These are phyloP conservation scores for Paraplagusia blochii DNA, from an alignment of 2,113 vertebrate genomes.

Conservation along the genomic window DNA sequence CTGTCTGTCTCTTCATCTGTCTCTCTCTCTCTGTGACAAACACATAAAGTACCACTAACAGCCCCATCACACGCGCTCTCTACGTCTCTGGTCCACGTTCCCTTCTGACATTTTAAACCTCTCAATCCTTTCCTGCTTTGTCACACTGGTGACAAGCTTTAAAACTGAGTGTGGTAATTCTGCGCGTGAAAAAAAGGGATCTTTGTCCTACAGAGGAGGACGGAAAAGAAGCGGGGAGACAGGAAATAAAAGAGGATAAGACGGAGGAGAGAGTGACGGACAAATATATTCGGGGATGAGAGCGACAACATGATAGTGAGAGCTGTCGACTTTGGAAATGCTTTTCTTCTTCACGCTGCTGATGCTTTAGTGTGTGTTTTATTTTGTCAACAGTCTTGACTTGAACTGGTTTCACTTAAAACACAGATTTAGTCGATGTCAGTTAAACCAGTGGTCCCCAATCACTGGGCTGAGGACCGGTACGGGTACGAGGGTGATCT, in stretches of 20 bases:
- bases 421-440: conserved; percentile 3
- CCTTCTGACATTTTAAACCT: conserved; percentile 55
- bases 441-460: too few relatives aligned
- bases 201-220: conserved; percentile 47
- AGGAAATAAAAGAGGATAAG: too few relatives aligned
- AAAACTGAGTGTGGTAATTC: conserved; percentile 45
- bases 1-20: conserved; percentile 2
- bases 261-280: conserved; percentile 46
- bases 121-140: conserved; percentile 52
- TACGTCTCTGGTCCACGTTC: conserved; percentile 22
- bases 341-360: conserved; percentile 36
- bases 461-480: too few relatives aligned
- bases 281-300: conserved; percentile 48
- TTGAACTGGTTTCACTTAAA: conserved; percentile 16
- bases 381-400: conserved; percentile 2
- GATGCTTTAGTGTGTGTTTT: conserved; percentile 24
- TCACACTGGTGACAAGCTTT: conserved; percentile 55
- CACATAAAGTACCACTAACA: conserved; percentile 35
- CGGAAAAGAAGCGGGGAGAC: neutral
- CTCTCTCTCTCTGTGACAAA: conserved; percentile 6
- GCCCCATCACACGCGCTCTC: conserved; percentile 15
- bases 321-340: conserved; percentile 46
- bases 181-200: conserved; percentile 47
- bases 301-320: conserved; percentile 37
- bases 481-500: too few relatives aligned